A percentile compares a stretch with the other conserved stretches of the same genome.
Conservation (phyloP, 2,888 invertebrate genomes). For the Eilema depressum region DNA sequence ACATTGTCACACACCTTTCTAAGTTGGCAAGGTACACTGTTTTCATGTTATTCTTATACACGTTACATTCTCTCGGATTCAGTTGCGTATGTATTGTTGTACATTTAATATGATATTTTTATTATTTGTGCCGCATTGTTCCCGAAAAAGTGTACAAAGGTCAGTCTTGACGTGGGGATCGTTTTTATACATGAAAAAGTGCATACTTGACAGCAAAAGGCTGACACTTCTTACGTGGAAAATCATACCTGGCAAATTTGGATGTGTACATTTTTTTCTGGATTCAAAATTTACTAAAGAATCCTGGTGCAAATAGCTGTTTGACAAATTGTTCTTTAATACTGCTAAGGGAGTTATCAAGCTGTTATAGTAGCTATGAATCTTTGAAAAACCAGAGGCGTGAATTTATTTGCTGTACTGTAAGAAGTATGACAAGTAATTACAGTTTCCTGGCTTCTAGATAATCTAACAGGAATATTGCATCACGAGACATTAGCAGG, state of each 20-base stretch:
- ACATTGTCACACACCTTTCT: slow-evolving; percentile 46
- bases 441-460: neutral
- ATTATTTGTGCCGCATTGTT: neutral
- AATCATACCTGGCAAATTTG: neutral
- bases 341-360: neutral
- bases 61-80: neutral
- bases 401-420: neutral
- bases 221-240: neutral
- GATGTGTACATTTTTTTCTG: neutral
- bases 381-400: neutral
- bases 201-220: neutral
- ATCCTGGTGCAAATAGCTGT: neutral
- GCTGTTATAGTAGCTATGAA: neutral
- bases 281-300: neutral
- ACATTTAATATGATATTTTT: neutral
- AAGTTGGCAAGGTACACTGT: slow-evolving; percentile 37
- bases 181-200: neutral
- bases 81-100: slow-evolving; percentile 1
- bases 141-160: too few relatives aligned
- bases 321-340: neutral
- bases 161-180: too few relatives aligned
- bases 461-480: slow-evolving; percentile 9
- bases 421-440: slow-evolving; percentile 3
- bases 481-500: neutral
- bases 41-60: slow-evolving; percentile 18